Percentiles rank a stretch among this genome's conserved stretches.
Evolutionary conservation across 2,797 vertebrate genomes (phyloP).

Genomic region (Notoglanidium macrostoma): DNA sequence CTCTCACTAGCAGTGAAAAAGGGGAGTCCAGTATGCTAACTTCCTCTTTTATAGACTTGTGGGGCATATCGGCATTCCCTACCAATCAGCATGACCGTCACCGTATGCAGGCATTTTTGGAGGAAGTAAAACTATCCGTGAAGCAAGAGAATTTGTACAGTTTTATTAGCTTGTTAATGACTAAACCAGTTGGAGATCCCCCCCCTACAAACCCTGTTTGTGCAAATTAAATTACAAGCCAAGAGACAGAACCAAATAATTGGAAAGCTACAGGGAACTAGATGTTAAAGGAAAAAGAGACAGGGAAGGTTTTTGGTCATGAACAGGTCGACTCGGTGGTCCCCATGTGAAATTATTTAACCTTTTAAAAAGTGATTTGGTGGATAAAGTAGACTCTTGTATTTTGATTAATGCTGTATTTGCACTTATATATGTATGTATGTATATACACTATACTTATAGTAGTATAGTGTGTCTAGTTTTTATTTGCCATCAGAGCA

Average conservation of each 20-base stretch:
- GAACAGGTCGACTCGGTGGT: constrained; percentile 17
- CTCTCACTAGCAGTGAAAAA: constrained; percentile 23
- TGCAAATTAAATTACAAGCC: constrained; percentile 71
- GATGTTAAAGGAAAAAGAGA: constrained; percentile 37
- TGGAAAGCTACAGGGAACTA: constrained; percentile 38
- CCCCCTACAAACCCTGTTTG: constrained; percentile 61
- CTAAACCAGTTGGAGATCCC: constrained; percentile 54
- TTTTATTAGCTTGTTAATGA: constrained; percentile 58
- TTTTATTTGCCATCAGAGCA: constrained; percentile 23
- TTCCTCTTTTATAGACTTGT: constrained; percentile 35
- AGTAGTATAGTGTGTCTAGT: neutral
- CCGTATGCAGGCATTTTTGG: constrained; percentile 5
- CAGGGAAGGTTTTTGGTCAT: constrained; percentile 24
- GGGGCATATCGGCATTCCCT: neutral
- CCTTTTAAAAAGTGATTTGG: neutral
- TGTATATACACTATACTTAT: too few relatives aligned
- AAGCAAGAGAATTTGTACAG: constrained; percentile 33
- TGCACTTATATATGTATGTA: neutral
- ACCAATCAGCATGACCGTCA: constrained; percentile 37
- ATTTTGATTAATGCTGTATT: neutral
- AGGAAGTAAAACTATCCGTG: constrained; percentile 43
- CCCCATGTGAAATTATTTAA: neutral
- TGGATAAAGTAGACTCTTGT: neutral
- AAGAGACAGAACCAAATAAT: constrained; percentile 62
- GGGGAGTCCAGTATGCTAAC: constrained; percentile 29